A percentile compares a stretch with the other conserved stretches of the same genome.
These are phyloP conservation scores for Gallirallus australis DNA, from an alignment of 2,797 vertebrate genomes.

Conservation along the genomic window DNA sequence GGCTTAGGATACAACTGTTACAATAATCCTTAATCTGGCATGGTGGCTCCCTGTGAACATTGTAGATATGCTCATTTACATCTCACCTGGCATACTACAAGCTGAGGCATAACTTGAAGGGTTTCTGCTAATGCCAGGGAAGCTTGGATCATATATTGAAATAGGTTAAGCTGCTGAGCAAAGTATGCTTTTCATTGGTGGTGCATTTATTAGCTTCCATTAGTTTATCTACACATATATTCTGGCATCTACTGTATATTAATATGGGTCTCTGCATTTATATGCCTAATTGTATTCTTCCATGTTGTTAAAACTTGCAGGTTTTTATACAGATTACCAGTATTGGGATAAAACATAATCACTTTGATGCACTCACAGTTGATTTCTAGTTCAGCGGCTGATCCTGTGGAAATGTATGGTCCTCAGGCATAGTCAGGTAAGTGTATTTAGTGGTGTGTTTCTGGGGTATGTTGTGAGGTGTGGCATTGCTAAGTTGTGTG, in stretches of 20 bases:
- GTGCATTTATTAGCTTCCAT: neutral
- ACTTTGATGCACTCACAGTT: neutral
- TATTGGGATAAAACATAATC: neutral
- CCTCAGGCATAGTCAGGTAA: neutral
- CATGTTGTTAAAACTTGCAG: neutral
- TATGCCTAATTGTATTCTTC: neutral
- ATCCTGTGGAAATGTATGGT: neutral
- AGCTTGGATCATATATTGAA: neutral
- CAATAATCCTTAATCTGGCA: neutral
- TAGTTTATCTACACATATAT: neutral
- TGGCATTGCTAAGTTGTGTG: neutral
- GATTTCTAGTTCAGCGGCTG: neutral
- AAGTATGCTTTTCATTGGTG: neutral
- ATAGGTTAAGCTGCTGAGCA: neutral
- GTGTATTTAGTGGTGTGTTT: neutral
- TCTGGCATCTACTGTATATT: neutral
- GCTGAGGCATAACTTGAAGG: neutral
- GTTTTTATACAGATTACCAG: neutral
- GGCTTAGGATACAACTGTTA: neutral
- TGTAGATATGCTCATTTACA: rapidly evolving
- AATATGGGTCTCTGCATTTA: neutral
- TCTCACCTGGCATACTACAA: neutral
- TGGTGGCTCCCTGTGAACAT: neutral
- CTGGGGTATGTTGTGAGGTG: neutral
- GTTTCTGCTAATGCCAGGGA: neutral